Evolutionary conservation across 2,113 vertebrate species (phyloP).

Genomic region (Arizona elegans): DNA sequence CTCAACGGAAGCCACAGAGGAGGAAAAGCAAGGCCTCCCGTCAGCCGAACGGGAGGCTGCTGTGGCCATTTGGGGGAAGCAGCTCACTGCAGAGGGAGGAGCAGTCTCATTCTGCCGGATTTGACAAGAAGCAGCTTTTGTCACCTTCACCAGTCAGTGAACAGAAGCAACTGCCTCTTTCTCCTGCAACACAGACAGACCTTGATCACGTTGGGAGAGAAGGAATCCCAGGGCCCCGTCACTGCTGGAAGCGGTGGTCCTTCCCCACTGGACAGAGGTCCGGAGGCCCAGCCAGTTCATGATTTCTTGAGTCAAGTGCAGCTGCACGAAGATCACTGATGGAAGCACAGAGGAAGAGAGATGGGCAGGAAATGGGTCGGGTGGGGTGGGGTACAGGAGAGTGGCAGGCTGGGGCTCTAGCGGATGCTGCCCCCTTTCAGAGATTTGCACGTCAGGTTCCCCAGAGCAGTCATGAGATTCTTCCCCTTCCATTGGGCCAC

Average conservation of each 20-base stretch:
- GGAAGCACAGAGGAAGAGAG: slow-evolving; percentile 15
- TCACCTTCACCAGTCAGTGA: not conserved
- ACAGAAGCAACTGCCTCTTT: not conserved
- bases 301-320: not conserved
- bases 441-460: slow-evolving; percentile 86
- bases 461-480: slow-evolving; percentile 89
- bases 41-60: no score
- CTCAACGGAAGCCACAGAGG: not conserved
- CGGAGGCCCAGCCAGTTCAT: not conserved
- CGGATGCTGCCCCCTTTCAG: slow-evolving; percentile 91
- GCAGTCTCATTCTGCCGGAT: not conserved
- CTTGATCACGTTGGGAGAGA: not conserved
- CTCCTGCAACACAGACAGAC: not conserved
- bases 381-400: not conserved
- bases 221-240: not conserved
- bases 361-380: not conserved
- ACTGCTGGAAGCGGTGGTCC: not conserved
- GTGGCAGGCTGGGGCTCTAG: slow-evolving; percentile 64
- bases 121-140: not conserved
- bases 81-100: not conserved
- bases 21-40: no score
- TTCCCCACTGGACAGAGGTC: not conserved
- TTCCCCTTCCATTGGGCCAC: slow-evolving; percentile 89
- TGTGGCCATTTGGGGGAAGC: not conserved
- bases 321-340: not conserved